Conservation (phyloP, 2,113 vertebrate species). For the Illadopsis cleaveri region DNA sequence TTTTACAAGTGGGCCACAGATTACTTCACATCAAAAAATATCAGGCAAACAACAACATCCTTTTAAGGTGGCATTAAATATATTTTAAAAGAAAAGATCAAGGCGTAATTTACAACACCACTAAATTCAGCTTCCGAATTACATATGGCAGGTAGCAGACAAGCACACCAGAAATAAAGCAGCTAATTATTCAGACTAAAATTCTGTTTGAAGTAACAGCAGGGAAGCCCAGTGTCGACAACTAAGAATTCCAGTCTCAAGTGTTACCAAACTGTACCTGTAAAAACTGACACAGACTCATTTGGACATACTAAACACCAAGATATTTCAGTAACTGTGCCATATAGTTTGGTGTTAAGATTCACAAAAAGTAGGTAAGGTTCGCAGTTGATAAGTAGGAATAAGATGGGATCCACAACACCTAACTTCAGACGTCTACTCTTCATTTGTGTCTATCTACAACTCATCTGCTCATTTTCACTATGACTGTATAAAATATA, state of each 20-base stretch:
- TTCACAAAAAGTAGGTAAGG: not conserved
- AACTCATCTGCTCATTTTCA: not conserved
- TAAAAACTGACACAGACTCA: not conserved
- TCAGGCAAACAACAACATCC: not conserved
- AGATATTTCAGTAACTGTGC: not conserved
- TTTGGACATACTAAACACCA: not conserved
- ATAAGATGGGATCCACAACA: not conserved
- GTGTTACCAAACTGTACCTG: not conserved
- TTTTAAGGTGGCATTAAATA: not conserved
- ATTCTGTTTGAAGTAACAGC: not conserved
- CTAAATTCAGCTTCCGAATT: not conserved
- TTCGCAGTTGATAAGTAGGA: accelerated
- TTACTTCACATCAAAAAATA: not conserved
- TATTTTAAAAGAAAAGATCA: not conserved
- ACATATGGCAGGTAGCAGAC: not conserved
- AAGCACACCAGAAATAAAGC: not conserved
- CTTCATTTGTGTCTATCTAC: not conserved
- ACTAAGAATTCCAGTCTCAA: not conserved
- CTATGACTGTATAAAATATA: not conserved
- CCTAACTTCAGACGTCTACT: not conserved
- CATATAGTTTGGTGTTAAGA: not conserved
- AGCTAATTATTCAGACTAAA: not conserved
- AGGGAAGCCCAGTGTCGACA: not conserved
- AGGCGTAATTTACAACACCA: not conserved
- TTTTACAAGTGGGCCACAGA: not conserved